phyloP scores from a whole-genome alignment of 2,888 invertebrate genomes.

The Pediacus dermestoides region DNA sequence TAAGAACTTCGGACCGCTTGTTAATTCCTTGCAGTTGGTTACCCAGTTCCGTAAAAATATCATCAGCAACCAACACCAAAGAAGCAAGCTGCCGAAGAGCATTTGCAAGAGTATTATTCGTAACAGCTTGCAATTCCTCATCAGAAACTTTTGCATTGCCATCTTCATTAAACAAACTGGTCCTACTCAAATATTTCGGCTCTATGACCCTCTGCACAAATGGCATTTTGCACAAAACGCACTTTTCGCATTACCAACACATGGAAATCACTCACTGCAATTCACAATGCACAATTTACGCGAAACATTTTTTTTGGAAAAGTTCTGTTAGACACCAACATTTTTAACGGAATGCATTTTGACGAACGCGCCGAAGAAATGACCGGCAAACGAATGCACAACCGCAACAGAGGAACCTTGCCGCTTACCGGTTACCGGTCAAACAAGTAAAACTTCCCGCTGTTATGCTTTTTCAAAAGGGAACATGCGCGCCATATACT shows the following conservation, averaged over 20 bases:
- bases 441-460: background rate
- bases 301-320: too few relatives aligned
- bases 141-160: slow-evolving; percentile 61
- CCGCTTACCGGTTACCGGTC: too few relatives aligned
- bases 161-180: slow-evolving; percentile 58
- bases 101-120: slow-evolving; percentile 81
- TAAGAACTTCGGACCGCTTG: slow-evolving; percentile 68
- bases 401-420: too few relatives aligned
- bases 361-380: too few relatives aligned
- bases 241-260: too few relatives aligned
- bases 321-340: too few relatives aligned
- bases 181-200: slow-evolving; percentile 74
- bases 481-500: background rate
- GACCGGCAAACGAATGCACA: too few relatives aligned
- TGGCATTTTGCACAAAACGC: too few relatives aligned
- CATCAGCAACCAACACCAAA: slow-evolving; percentile 76
- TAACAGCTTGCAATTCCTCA: slow-evolving; percentile 80
- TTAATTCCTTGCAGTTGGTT: slow-evolving; percentile 70
- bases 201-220: slow-evolving; percentile 81
- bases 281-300: background rate
- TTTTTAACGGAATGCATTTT: too few relatives aligned
- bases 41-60: slow-evolving; percentile 80
- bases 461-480: background rate
- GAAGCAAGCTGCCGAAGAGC: slow-evolving; percentile 83
- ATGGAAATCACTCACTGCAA: background rate